Evolutionary conservation across 1,140 invertebrate species (phyloP).

Genomic region (Tetragnatha versicolor): DNA sequence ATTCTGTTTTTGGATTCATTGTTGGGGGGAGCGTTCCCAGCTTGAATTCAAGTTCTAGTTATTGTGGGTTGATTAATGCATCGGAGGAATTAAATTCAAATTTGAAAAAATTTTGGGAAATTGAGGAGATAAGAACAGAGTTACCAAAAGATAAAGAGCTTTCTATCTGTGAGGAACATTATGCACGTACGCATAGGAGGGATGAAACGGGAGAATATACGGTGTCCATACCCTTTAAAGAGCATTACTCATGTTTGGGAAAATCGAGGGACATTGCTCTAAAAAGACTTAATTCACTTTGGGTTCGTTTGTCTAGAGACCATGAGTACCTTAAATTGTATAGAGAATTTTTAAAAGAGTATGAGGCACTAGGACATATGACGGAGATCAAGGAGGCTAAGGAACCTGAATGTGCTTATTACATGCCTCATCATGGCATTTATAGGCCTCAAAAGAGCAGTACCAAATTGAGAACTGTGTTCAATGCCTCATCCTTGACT

Average conservation of each 20-base stretch:
- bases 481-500: neutral
- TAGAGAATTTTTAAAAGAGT: neutral
- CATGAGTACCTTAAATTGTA: neutral
- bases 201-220: neutral
- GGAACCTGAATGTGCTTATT: neutral
- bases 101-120: neutral
- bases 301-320: neutral
- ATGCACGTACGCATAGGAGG: neutral
- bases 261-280: neutral
- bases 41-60: neutral
- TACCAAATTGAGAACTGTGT: neutral
- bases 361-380: neutral
- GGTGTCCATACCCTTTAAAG: neutral
- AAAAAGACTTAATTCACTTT: neutral
- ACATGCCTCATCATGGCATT: slow-evolving; percentile 8
- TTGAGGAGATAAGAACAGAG: too few relatives aligned
- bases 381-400: neutral
- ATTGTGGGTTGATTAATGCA: neutral
- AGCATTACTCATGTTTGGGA: neutral
- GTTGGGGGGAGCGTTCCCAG: neutral
- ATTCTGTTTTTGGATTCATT: neutral
- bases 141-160: neutral
- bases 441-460: neutral
- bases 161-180: neutral
- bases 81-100: neutral